Evolutionary conservation across 2,797 vertebrate species (phyloP).

Genomic region (Pseudochirops cupreus): DNA sequence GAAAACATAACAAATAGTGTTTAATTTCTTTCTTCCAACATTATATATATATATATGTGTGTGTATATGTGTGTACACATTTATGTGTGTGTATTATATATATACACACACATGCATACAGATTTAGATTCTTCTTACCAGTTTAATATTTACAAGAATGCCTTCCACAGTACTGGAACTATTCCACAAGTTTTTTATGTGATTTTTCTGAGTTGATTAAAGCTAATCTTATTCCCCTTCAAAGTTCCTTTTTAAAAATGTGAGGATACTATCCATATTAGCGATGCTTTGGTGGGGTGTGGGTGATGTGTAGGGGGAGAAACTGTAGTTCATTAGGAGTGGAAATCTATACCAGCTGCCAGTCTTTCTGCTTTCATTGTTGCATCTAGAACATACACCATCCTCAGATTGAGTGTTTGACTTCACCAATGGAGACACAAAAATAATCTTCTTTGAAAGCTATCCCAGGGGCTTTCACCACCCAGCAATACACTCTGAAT

Average conservation of each 20-base stretch:
- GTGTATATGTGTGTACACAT: background rate
- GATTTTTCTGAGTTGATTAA: slow-evolving; percentile 80
- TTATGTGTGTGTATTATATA: no score
- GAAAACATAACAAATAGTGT: background rate
- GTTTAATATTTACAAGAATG: slow-evolving; percentile 73
- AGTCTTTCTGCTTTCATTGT: slow-evolving; percentile 65
- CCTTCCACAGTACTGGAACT: slow-evolving; percentile 69
- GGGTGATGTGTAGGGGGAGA: background rate
- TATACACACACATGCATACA: background rate
- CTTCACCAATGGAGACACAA: slow-evolving; percentile 59
- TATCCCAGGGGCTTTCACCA: background rate
- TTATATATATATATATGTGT: background rate
- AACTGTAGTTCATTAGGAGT: slow-evolving; percentile 72
- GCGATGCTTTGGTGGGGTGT: slow-evolving; percentile 65
- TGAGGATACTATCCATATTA: slow-evolving; percentile 80
- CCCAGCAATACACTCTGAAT: slow-evolving; percentile 60
- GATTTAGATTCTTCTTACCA: slow-evolving; percentile 15
- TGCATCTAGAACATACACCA: slow-evolving; percentile 56
- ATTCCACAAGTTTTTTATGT: slow-evolving; percentile 77
- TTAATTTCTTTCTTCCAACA: background rate
- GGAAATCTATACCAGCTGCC: slow-evolving; percentile 78
- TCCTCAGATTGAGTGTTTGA: slow-evolving; percentile 70
- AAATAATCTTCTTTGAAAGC: slow-evolving; percentile 30
- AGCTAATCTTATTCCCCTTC: slow-evolving; percentile 78
- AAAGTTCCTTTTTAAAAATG: slow-evolving; percentile 78